phyloP scores from a whole-genome alignment of 2,888 invertebrate species.

The Timandra comae region DNA sequence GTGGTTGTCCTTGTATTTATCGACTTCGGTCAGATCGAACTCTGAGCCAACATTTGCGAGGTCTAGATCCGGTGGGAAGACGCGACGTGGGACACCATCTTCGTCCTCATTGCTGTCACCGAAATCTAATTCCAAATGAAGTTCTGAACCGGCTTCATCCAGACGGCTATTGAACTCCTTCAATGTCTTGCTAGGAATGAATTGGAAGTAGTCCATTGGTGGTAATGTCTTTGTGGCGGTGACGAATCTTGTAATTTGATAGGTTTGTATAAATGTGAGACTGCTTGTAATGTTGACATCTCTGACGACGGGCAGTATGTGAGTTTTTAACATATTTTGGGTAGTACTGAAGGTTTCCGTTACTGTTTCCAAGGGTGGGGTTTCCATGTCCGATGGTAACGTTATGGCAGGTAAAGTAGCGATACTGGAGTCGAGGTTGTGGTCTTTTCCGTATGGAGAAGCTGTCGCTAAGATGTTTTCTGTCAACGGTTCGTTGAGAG shows the following conservation, averaged over 20 bases:
- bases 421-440: constrained; percentile 84
- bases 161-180: constrained; percentile 92
- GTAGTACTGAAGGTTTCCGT: constrained; percentile 95
- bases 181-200: constrained; percentile 89
- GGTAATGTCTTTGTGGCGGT: constrained; percentile 94
- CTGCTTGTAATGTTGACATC: constrained; percentile 84
- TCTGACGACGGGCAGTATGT: constrained; percentile 88
- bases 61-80: constrained; percentile 81
- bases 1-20: constrained; percentile 78
- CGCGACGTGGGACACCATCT: constrained; percentile 62
- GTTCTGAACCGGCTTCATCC: constrained; percentile 92
- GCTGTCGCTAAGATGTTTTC: constrained; percentile 91
- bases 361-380: constrained; percentile 90
- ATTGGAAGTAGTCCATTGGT: constrained; percentile 91
- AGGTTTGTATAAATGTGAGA: constrained; percentile 92
- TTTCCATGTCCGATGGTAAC: constrained; percentile 85
- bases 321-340: constrained; percentile 91
- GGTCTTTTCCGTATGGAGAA: constrained; percentile 83
- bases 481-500: constrained; percentile 85
- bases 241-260: constrained; percentile 89
- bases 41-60: constrained; percentile 84
- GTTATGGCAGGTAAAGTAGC: constrained; percentile 89
- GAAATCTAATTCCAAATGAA: constrained; percentile 90
- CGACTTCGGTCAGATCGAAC: constrained; percentile 83
- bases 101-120: constrained; percentile 86